Percentiles rank a stretch among this genome's conserved stretches.
phyloP scores from a whole-genome alignment of 2,888 invertebrate species.

The Plebejus anna region DNA sequence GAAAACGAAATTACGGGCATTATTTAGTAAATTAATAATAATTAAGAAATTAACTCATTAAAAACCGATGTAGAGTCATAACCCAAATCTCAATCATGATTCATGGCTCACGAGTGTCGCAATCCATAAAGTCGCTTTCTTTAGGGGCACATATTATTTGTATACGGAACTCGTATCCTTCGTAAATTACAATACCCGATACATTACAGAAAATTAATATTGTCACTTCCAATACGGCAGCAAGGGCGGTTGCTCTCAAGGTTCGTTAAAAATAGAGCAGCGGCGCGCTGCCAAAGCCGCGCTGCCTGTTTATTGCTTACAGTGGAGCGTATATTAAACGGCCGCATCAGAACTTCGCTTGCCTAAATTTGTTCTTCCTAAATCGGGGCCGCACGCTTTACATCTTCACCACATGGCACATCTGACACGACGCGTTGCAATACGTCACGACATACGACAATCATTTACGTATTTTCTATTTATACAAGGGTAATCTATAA shows the following conservation, averaged over 20 bases:
- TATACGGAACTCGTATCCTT: constrained; percentile 42
- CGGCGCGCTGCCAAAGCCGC: constrained; percentile 73
- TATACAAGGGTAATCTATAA: neutral
- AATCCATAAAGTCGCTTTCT: neutral
- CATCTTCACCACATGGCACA: constrained; percentile 38
- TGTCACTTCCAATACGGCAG: constrained; percentile 55
- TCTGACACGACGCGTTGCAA: constrained; percentile 34
- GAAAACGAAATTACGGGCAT: no score
- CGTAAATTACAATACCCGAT: neutral
- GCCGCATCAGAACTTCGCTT: constrained; percentile 48
- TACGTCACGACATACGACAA: constrained; percentile 31
- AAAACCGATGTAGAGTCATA: neutral
- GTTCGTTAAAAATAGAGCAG: constrained; percentile 75
- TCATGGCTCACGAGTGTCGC: neutral
- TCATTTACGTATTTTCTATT: neutral
- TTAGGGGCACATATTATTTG: neutral
- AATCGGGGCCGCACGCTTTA: constrained; percentile 49
- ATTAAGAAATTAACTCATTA: neutral
- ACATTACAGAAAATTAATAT: constrained; percentile 42
- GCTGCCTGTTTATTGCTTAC: constrained; percentile 70
- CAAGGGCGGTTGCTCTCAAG: constrained; percentile 77
- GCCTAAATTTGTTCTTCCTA: constrained; percentile 51
- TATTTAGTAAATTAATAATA: neutral
- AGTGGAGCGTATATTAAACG: constrained; percentile 51
- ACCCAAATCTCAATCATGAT: neutral